phyloP scores from a whole-genome alignment of 2,113 vertebrate species.

The Polypterus bichir region DNA sequence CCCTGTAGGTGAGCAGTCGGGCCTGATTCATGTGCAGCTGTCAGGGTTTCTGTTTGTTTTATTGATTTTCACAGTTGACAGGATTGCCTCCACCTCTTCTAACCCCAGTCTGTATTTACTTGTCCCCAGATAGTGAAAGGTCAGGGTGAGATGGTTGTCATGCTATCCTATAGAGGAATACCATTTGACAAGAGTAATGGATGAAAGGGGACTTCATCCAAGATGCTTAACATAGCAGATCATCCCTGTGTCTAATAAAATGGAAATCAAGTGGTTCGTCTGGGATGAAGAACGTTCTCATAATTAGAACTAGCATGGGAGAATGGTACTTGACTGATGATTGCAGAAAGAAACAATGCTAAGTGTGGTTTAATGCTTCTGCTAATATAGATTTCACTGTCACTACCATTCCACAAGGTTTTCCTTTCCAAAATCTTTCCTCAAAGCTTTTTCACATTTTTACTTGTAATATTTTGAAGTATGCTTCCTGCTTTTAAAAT shows the following conservation, averaged over 20 bases:
- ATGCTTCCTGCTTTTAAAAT: too few species aligned
- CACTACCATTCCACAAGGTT: too few species aligned
- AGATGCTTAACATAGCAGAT: constrained; percentile 7
- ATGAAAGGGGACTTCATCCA: constrained; percentile 1
- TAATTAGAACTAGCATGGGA: too few species aligned
- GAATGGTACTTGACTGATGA: too few species aligned
- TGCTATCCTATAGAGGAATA: constrained; percentile 2
- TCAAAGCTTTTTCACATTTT: too few species aligned
- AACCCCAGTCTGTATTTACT: background rate
- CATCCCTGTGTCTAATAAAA: background rate
- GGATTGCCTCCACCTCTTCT: background rate
- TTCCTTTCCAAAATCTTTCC: too few species aligned
- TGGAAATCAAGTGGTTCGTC: background rate
- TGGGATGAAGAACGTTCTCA: background rate
- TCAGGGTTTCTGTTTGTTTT: constrained; percentile 36
- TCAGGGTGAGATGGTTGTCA: constrained; percentile 4
- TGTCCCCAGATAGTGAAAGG: constrained; percentile 2
- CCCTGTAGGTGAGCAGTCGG: background rate
- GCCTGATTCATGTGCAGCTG: constrained; percentile 31
- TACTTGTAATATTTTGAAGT: too few species aligned
- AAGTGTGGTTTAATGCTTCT: too few species aligned
- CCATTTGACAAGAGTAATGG: constrained; percentile 9
- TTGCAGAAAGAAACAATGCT: too few species aligned
- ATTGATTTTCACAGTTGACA: constrained; percentile 32
- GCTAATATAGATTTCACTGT: too few species aligned